Conservation (phyloP, 2,888 invertebrate species). For the Hyles lineata region DNA sequence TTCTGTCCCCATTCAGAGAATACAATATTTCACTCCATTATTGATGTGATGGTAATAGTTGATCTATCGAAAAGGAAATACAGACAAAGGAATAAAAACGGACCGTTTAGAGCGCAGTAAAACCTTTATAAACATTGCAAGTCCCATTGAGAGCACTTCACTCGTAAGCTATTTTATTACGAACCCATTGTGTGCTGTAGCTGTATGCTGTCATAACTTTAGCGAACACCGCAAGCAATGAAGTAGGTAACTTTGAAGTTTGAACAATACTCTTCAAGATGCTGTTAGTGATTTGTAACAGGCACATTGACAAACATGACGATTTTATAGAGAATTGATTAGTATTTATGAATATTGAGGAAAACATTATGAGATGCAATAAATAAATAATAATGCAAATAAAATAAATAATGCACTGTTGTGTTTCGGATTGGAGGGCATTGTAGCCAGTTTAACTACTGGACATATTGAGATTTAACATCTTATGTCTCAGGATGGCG, state of each 20-base stretch:
- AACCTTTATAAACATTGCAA: background rate
- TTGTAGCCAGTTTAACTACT: too few relatives aligned
- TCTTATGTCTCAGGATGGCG: too few relatives aligned
- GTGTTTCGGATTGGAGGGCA: too few relatives aligned
- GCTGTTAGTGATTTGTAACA: slow-evolving; percentile 4
- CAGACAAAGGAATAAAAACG: background rate
- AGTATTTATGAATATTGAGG: background rate
- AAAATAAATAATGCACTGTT: too few relatives aligned
- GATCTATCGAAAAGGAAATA: background rate
- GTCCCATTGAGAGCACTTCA: slow-evolving; percentile 16
- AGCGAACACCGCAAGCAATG: slow-evolving; percentile 17
- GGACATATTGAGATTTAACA: too few relatives aligned
- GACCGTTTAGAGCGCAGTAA: background rate
- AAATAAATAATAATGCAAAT: background rate
- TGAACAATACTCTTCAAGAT: slow-evolving; percentile 28
- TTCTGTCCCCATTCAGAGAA: background rate
- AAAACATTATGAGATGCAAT: background rate
- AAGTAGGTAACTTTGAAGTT: slow-evolving; percentile 29
- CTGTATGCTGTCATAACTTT: slow-evolving; percentile 23
- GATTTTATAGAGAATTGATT: background rate
- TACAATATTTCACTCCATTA: background rate
- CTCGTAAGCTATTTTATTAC: slow-evolving; percentile 32
- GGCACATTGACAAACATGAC: background rate
- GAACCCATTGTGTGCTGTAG: slow-evolving; percentile 11
- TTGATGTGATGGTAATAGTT: background rate